phyloP scores from a whole-genome alignment of 1,140 invertebrate genomes.

The Teleogryllus occipitalis region DNA sequence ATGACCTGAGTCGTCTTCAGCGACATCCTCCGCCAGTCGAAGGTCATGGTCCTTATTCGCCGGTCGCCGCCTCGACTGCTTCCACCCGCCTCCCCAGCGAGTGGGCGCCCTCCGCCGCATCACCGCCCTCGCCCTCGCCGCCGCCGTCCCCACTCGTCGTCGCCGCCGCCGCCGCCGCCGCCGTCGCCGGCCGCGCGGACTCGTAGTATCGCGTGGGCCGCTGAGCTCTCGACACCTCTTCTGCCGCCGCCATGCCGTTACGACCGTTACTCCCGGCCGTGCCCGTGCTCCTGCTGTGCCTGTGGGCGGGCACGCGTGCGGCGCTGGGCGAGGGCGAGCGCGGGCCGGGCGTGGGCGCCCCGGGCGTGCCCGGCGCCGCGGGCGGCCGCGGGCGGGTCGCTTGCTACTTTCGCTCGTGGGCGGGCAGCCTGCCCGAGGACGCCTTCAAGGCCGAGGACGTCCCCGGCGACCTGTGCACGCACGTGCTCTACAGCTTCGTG shows the following conservation, averaged over 20 bases:
- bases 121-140: background rate
- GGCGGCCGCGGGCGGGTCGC: slow-evolving; percentile 52
- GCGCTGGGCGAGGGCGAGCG: too few species aligned
- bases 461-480: slow-evolving; percentile 73
- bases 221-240: background rate
- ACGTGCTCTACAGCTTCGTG: slow-evolving; percentile 84
- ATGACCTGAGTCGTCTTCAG: too few species aligned
- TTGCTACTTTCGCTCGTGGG: slow-evolving; percentile 90
- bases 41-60: too few species aligned
- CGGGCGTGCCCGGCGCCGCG: slow-evolving; percentile 17
- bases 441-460: slow-evolving; percentile 75
- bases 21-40: too few species aligned
- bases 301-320: too few species aligned
- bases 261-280: background rate
- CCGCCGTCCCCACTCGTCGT: background rate
- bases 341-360: too few species aligned
- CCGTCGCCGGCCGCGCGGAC: background rate
- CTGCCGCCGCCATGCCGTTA: background rate
- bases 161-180: too few species aligned
- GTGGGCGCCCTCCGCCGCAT: too few species aligned
- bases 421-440: slow-evolving; percentile 73
- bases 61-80: too few species aligned
- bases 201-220: background rate
- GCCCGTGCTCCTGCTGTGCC: background rate
- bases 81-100: too few species aligned